These are phyloP conservation scores for Ceratina calcarata DNA, from an alignment of 1,140 invertebrate genomes.

Conservation along the genomic window DNA sequence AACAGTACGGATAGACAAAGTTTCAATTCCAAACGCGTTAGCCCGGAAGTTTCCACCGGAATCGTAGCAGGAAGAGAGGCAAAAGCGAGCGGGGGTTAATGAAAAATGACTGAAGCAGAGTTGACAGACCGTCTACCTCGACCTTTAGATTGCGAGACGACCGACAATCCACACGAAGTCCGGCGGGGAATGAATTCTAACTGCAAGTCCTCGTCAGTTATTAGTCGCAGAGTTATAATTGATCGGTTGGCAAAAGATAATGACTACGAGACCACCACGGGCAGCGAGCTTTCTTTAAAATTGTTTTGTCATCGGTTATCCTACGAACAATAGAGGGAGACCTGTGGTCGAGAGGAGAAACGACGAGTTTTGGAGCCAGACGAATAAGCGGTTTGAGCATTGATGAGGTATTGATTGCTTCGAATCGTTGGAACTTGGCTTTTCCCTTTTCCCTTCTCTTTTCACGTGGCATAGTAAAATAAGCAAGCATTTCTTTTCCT, in stretches of 20 bases:
- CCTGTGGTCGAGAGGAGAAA: neutral
- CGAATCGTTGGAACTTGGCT: neutral
- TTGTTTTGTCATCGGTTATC: neutral
- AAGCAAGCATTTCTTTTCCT: too few species aligned
- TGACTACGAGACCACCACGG: neutral
- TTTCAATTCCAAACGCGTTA: neutral
- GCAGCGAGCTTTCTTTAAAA: neutral
- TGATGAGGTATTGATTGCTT: slow-evolving; percentile 14
- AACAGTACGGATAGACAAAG: neutral
- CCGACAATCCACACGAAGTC: slow-evolving; percentile 9
- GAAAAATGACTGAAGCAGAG: slow-evolving; percentile 54
- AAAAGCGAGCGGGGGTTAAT: slow-evolving; percentile 40
- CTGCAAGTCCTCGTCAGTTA: neutral
- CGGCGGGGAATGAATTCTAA: neutral
- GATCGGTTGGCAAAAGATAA: neutral
- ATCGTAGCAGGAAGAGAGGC: neutral
- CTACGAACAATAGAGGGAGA: neutral
- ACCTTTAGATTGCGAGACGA: neutral
- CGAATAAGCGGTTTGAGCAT: neutral
- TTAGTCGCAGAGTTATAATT: slow-evolving; percentile 2
- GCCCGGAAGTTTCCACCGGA: neutral
- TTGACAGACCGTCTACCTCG: slow-evolving; percentile 43
- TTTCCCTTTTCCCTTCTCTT: neutral
- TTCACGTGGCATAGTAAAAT: too few species aligned
- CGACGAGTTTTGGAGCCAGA: neutral